A percentile compares a stretch with the other conserved stretches of the same genome.
phyloP scores from a whole-genome alignment of 2,797 vertebrate species.

The Adrianichthys oophorus region DNA sequence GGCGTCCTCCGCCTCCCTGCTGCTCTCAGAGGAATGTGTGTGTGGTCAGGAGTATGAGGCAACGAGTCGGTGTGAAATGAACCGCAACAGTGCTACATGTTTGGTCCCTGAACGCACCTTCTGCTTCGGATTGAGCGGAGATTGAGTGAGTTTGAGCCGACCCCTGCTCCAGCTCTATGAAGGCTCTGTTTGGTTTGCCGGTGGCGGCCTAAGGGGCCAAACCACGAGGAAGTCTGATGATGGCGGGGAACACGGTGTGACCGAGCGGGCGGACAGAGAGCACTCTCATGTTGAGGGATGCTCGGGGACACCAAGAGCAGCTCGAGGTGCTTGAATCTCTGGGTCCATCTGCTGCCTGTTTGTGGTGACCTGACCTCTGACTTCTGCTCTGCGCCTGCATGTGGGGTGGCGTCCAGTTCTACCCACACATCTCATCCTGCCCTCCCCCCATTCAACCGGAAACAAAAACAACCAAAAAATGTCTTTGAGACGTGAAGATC shows the following conservation, averaged over 20 bases:
- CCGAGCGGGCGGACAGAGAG: background rate
- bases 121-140: background rate
- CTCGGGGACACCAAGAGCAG: slow-evolving; percentile 3
- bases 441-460: too few relatives aligned
- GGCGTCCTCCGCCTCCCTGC: background rate
- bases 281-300: slow-evolving; percentile 2
- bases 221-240: slow-evolving; percentile 67
- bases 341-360: slow-evolving; percentile 40
- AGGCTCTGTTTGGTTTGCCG: slow-evolving; percentile 34
- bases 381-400: slow-evolving; percentile 2
- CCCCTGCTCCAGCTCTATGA: slow-evolving; percentile 23
- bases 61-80: slow-evolving; percentile 59
- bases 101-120: slow-evolving; percentile 30
- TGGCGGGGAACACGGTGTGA: slow-evolving; percentile 28
- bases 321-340: background rate
- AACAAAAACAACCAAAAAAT: background rate
- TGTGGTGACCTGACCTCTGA: slow-evolving; percentile 26
- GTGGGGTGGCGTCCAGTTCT: background rate
- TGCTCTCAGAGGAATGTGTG: slow-evolving; percentile 49
- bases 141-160: background rate
- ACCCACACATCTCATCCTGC: background rate
- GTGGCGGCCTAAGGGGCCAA: slow-evolving; percentile 28
- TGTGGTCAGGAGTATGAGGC: slow-evolving; percentile 29
- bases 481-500: background rate
- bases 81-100: slow-evolving; percentile 32